Conservation (phyloP, 2,888 invertebrate species). For the Phaonia tiefii region DNA sequence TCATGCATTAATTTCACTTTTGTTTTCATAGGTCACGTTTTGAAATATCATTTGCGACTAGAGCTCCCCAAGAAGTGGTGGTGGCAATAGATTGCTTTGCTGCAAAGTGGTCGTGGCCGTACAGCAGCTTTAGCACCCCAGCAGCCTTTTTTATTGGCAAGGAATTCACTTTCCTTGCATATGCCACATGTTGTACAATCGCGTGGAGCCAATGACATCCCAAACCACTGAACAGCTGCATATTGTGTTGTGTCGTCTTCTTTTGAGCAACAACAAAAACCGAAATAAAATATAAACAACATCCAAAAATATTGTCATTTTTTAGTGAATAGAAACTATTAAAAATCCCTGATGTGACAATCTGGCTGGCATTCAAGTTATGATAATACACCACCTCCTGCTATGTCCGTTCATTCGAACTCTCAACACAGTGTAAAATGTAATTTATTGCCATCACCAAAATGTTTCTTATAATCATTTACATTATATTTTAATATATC, state of each 20-base stretch:
- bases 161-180: slow-evolving; percentile 52
- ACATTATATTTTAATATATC: not conserved
- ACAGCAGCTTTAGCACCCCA: not conserved
- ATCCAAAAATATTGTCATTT: not conserved
- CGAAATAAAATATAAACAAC: too few species aligned
- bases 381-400: not conserved
- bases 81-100: not conserved
- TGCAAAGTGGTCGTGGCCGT: not conserved
- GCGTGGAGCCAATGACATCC: slow-evolving; percentile 52
- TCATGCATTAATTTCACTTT: slow-evolving; percentile 58
- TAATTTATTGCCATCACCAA: slow-evolving; percentile 28
- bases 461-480: slow-evolving; percentile 3
- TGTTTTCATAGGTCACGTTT: slow-evolving; percentile 66
- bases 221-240: slow-evolving; percentile 49
- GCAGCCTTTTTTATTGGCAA: slow-evolving; percentile 27
- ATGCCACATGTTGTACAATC: not conserved
- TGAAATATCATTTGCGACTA: slow-evolving; percentile 63
- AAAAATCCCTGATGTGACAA: slow-evolving; percentile 46
- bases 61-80: slow-evolving; percentile 28
- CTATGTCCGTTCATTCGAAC: too few species aligned
- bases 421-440: not conserved
- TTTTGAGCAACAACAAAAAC: not conserved
- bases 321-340: slow-evolving; percentile 7
- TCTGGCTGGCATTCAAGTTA: slow-evolving; percentile 3
- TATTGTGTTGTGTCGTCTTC: slow-evolving; percentile 3